A percentile compares a stretch with the other conserved stretches of the same genome.
phyloP scores from a whole-genome alignment of 2,888 invertebrate species.

The Listrodromus nycthemerus region DNA sequence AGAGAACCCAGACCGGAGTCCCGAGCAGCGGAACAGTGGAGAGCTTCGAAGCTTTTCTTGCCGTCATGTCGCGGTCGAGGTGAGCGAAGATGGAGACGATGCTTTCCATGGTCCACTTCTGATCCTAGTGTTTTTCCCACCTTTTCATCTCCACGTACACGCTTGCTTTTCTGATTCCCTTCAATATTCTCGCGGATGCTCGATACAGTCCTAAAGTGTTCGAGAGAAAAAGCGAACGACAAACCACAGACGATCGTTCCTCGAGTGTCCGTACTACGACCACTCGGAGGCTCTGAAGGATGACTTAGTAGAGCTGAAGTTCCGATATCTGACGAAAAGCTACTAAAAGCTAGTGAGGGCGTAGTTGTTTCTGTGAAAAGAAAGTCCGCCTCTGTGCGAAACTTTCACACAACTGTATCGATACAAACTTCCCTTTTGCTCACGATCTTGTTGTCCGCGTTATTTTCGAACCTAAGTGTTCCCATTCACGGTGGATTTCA shows the following conservation, averaged over 20 bases:
- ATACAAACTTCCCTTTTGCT: neutral
- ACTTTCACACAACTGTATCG: constrained; percentile 7
- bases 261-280: neutral
- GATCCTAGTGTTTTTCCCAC: constrained; percentile 43
- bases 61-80: constrained; percentile 61
- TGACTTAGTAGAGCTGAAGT: constrained; percentile 11
- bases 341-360: neutral
- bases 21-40: constrained; percentile 68
- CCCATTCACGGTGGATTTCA: neutral
- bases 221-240: constrained; percentile 24
- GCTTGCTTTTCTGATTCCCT: constrained; percentile 19
- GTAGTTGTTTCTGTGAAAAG: neutral
- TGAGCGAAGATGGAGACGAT: constrained; percentile 64
- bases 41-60: constrained; percentile 64
- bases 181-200: constrained; percentile 29
- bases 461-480: neutral
- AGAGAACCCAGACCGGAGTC: constrained; percentile 30
- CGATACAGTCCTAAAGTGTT: constrained; percentile 18
- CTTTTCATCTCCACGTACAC: constrained; percentile 18
- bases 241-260: neutral
- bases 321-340: constrained; percentile 24
- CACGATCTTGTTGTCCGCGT: neutral
- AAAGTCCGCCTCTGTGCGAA: neutral
- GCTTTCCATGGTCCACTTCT: constrained; percentile 9
- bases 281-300: constrained; percentile 24